Evolutionary conservation across 2,888 invertebrate genomes (phyloP).

Genomic region (Leptarthrus brevirostris): DNA sequence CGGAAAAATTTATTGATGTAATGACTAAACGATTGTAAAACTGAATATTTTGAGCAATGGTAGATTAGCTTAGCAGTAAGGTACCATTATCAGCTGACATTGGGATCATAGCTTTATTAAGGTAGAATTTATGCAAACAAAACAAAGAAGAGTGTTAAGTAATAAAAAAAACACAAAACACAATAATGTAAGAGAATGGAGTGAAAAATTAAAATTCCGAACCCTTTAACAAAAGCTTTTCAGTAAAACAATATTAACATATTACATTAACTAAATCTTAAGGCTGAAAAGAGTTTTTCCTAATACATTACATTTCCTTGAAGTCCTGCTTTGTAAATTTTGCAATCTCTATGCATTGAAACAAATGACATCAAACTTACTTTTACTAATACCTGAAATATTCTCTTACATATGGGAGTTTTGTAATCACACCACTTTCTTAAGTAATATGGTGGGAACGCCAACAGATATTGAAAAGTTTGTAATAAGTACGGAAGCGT

Average conservation of each 20-base stretch:
- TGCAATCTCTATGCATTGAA: no score
- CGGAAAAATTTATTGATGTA: no score
- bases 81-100: conserved; percentile 70
- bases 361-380: no score
- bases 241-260: no score
- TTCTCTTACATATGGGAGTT: conserved; percentile 13
- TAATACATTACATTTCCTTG: no score
- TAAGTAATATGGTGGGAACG: no score
- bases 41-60: conserved; percentile 63
- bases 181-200: conserved; percentile 50
- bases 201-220: conserved; percentile 6
- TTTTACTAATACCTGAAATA: conserved; percentile 1
- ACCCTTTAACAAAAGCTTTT: no score
- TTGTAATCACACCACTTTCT: not conserved
- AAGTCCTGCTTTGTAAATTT: no score
- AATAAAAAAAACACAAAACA: conserved; percentile 58
- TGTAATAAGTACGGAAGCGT: conserved; percentile 35
- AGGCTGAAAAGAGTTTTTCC: no score
- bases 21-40: no score
- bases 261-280: no score
- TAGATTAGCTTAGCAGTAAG: conserved; percentile 68
- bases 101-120: conserved; percentile 78
- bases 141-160: conserved; percentile 16
- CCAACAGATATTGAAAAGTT: not conserved
- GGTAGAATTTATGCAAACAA: conserved; percentile 54